Evolutionary conservation across 2,888 invertebrate genomes (phyloP).

Genomic region (Hymenopus coronatus): DNA sequence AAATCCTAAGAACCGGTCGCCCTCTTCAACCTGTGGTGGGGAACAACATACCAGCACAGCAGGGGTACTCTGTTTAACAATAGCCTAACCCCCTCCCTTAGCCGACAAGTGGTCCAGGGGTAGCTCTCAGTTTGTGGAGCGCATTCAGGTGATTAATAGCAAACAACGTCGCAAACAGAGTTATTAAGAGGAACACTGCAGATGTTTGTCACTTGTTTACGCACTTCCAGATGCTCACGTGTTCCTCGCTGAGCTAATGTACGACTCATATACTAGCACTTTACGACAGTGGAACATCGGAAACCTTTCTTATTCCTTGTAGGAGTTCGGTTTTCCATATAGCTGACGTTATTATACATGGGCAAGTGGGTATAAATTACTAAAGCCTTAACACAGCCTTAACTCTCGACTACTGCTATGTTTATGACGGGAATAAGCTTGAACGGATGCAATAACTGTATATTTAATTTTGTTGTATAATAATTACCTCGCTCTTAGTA

Average conservation of each 20-base stretch:
- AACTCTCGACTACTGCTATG: no score
- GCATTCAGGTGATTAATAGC: neutral
- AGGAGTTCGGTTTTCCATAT: no score
- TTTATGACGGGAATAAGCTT: no score
- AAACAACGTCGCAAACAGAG: neutral
- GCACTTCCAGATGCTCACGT: neutral
- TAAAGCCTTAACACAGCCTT: no score
- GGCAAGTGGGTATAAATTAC: no score
- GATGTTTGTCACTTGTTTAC: neutral
- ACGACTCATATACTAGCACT: neutral
- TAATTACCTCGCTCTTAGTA: no score
- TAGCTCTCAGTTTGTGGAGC: neutral
- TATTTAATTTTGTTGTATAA: no score
- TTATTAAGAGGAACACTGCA: neutral
- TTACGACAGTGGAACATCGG: neutral
- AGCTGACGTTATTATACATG: no score
- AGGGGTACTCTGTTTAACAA: constrained; percentile 5
- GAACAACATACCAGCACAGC: constrained; percentile 5
- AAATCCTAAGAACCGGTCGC: neutral
- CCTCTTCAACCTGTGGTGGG: neutral
- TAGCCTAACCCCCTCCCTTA: neutral
- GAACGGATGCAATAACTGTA: no score
- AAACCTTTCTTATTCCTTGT: neutral
- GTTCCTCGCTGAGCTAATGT: neutral
- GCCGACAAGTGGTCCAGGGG: constrained; percentile 1